These are phyloP conservation scores for Temnothorax rugatulus DNA, from an alignment of 2,888 invertebrate genomes.

Conservation along the genomic window DNA sequence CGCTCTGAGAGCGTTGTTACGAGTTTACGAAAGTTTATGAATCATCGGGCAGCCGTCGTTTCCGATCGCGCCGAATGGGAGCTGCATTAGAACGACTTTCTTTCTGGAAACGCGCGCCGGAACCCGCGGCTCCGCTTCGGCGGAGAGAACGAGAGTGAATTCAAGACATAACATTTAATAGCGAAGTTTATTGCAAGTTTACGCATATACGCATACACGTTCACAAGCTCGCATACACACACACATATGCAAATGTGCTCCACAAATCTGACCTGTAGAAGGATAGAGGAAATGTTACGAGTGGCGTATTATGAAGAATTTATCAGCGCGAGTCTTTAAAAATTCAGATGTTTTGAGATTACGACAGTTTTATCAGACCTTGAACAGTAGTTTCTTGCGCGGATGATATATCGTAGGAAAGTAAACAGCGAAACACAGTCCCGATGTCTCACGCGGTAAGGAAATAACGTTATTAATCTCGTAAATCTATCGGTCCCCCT, in stretches of 20 bases:
- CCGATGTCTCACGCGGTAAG: neutral
- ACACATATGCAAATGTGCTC: neutral
- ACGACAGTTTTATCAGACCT: neutral
- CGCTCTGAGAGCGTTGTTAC: neutral
- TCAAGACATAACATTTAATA: neutral
- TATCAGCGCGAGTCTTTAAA: neutral
- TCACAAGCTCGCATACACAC: neutral
- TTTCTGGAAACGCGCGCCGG: neutral
- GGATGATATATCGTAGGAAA: neutral
- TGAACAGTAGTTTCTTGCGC: neutral
- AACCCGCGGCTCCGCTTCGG: neutral
- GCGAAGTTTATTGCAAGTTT: neutral
- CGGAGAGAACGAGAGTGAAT: neutral
- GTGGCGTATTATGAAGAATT: neutral
- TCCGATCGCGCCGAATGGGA: constrained; percentile 6
- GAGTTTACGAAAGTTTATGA: constrained; percentile 27
- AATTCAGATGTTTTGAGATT: neutral
- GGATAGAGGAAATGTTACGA: neutral
- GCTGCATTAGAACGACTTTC: constrained; percentile 13
- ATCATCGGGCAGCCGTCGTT: constrained; percentile 12
- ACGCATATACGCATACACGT: neutral
- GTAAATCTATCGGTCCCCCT: constrained; percentile 25
- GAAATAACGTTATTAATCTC: constrained; percentile 6
- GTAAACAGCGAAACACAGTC: neutral
- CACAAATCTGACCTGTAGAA: neutral